Evolutionary conservation across 2,797 vertebrate species (phyloP), one percentile per base, ranked within the genome.

Genomic region (Bufotes viridis): DNA sequence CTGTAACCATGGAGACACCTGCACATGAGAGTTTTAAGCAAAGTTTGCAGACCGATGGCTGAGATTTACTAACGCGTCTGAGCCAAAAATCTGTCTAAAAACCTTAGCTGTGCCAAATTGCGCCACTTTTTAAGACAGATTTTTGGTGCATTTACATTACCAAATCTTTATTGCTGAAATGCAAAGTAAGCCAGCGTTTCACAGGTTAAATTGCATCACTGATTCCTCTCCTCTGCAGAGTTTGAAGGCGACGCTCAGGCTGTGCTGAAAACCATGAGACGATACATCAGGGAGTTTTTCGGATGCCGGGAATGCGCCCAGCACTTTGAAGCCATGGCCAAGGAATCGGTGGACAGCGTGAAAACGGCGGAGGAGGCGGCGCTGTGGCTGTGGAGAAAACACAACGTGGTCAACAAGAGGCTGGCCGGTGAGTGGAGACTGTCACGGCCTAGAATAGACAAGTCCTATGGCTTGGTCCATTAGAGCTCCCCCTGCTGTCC

Each of bases 351-450:
- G 94, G 94, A 93, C 0, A 72, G 90, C 0, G 95, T 99, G 65
- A 92, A 93, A 14, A 96, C 90, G 34, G 2, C 26, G 0, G 96
- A 97, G 34, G 91, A 96, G 14, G 96, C 97, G 0, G 89, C 97
- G 0, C 94, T 99, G 17, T 99, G 98, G 98, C 95, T 99, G 5
- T 99, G 98, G 98, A 95, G 91, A 87, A 97, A 96, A 2, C 98
- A 99, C 94, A 99, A 99, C 14, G 84, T 93, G 17, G 98, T 99
- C 82, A 99, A 98, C 88, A 84, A 86, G 91, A 94, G 97, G 70
- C 96, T 99, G 42, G 95, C 97, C 90, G 98, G 98, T 98, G 91
- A 0, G 91, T 72, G 14, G 24, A 70, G 24, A 10, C 60, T 11
- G 22, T 20, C 13, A 17, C 1, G 18, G 22, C 11, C 22, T 0